Evolutionary conservation across 2,113 vertebrate genomes (phyloP).

Genomic region (Telmatochromis bifrenatus): DNA sequence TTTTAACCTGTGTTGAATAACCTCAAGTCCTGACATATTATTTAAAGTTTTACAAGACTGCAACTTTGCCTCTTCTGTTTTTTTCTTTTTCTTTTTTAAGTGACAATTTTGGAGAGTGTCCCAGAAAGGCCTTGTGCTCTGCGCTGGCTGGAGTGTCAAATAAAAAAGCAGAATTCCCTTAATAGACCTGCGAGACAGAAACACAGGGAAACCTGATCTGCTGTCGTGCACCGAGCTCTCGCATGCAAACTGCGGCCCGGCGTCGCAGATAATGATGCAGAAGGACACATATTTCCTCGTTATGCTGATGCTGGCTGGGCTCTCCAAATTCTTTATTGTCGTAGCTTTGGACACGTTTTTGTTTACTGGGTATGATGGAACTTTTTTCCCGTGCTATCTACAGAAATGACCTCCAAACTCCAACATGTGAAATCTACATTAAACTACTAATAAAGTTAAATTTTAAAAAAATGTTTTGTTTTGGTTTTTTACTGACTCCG

Average conservation of each 20-base stretch:
- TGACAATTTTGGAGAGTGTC: constrained; percentile 1
- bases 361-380: background rate
- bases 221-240: constrained; percentile 8
- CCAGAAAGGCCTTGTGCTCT: constrained; percentile 3
- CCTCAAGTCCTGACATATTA: background rate
- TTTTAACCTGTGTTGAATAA: background rate
- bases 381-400: background rate
- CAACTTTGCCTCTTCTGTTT: background rate
- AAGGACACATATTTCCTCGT: constrained; percentile 31
- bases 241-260: constrained; percentile 15
- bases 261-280: constrained; percentile 10
- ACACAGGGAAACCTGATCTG: constrained; percentile 2
- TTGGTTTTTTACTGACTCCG: fast-evolving
- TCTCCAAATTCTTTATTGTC: background rate
- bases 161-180: constrained; percentile 40
- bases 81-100: background rate
- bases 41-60: background rate
- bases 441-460: background rate
- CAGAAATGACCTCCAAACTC: background rate
- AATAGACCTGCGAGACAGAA: constrained; percentile 37
- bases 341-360: background rate
- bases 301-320: constrained; percentile 34
- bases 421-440: background rate
- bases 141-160: constrained; percentile 2
- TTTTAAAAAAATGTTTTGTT: background rate